Percentiles rank a stretch among this genome's conserved stretches.
These are phyloP conservation scores for Papilio dardanus DNA, from an alignment of 1,140 invertebrate genomes.

Conservation along the genomic window DNA sequence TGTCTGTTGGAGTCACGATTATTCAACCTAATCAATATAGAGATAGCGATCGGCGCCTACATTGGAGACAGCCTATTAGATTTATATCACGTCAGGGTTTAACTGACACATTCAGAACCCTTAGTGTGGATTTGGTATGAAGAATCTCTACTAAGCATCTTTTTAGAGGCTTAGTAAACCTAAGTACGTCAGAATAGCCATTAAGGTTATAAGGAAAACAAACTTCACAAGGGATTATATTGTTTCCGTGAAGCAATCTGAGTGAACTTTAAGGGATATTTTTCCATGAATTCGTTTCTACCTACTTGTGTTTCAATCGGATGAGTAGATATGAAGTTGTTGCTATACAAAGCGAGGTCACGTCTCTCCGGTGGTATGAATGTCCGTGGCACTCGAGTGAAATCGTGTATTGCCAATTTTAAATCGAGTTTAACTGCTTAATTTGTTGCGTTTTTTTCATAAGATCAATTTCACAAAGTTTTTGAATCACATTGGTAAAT, in stretches of 20 bases:
- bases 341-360: neutral
- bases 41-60: neutral
- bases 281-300: too few species aligned
- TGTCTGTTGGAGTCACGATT: slow-evolving; percentile 13
- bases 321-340: neutral
- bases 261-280: neutral
- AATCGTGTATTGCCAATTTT: slow-evolving; percentile 14
- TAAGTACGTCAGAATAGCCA: neutral
- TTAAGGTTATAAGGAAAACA: neutral
- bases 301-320: neutral
- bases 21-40: slow-evolving; percentile 5
- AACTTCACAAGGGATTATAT: neutral
- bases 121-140: too few species aligned
- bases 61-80: neutral
- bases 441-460: slow-evolving; percentile 21
- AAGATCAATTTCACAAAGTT: neutral
- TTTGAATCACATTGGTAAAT: neutral
- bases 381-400: slow-evolving; percentile 6
- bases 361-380: neutral
- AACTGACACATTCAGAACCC: neutral
- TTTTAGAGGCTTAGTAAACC: too few species aligned
- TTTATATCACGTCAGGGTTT: neutral
- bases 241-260: neutral
- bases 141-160: too few species aligned
- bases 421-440: slow-evolving; percentile 18